Evolutionary conservation across 2,888 invertebrate species (phyloP).

Genomic region (Pantelozetes paolii): DNA sequence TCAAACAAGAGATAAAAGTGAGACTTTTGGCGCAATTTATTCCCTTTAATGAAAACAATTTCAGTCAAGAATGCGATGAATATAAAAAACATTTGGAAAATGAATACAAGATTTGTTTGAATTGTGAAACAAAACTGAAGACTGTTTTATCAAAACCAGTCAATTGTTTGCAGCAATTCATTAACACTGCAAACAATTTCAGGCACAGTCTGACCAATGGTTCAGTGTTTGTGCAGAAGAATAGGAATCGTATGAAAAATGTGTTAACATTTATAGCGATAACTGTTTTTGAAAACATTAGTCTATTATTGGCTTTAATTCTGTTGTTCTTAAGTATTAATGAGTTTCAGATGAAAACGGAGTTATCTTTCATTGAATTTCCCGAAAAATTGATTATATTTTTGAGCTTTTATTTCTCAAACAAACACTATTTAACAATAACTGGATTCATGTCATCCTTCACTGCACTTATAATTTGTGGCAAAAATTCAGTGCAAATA

Average conservation of each 20-base stretch:
- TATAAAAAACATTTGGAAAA: conserved; percentile 35
- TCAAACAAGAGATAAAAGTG: conserved; percentile 37
- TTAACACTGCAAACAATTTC: neutral
- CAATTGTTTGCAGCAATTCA: neutral
- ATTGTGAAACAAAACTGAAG: conserved; percentile 2
- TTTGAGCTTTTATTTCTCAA: neutral
- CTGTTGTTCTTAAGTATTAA: neutral
- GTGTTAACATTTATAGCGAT: neutral
- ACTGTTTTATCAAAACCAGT: conserved; percentile 21
- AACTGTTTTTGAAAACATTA: neutral
- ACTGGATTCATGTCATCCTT: neutral
- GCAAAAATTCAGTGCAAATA: neutral
- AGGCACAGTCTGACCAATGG: neutral
- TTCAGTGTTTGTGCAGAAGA: conserved; percentile 11
- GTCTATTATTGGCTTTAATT: neutral
- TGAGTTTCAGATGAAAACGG: neutral
- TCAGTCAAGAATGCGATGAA: conserved; percentile 36
- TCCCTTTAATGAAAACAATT: conserved; percentile 39
- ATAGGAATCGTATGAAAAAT: neutral
- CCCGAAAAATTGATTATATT: neutral
- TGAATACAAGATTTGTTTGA: conserved; percentile 31
- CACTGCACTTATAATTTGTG: neutral
- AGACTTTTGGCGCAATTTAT: conserved; percentile 37
- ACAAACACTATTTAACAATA: neutral
- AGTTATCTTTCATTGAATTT: neutral